Evolutionary conservation across 2,888 invertebrate genomes (phyloP), one percentile per base, ranked within the genome.

Genomic region (Drosophila leonis): DNA sequence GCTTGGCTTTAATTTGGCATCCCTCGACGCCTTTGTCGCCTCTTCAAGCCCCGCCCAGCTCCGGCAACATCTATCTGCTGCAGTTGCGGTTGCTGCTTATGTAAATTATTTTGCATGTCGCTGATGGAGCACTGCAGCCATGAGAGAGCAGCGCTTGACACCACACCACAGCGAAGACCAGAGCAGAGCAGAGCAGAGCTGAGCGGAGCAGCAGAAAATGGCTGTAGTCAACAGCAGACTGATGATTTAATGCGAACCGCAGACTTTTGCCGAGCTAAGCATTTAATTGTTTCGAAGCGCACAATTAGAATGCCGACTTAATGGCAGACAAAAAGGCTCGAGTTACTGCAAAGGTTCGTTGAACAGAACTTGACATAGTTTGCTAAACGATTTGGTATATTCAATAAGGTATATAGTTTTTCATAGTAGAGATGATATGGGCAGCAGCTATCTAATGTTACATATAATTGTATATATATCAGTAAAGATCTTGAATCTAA

Each of bases 241-340:
- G 85, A 86, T 86, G 88, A 86, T 89, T 89, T 87, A 86, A 90
- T 88, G 88, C 86, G 78, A 78, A 75, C 83, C 85, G 80, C 85
- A 84, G 85, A 88, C 90, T 86, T 88, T 86, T 90, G 88, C 74
- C 78, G 78, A 88, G 78, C 84, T 89, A 84, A 86, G 85, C 90
- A 86, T 86, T 86, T 86, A 86, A 86, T 86, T 86, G 90, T 90
- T 82, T 90, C 60, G 68, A 51, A 79, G 76, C 73, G 83, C 68
- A 57, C 51, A 65, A 79, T 78, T 71, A 49, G 67, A 52, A 62
- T 49, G 49, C 42, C 77, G 61, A 59, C 63, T 66, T 46, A 59
- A 37, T 41, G 27, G 29, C 35, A 46, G 46, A 37, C 44, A 24
- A 63, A 51, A 48, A 31, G 49, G 48, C 46, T 35, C 52, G 29